Evolutionary conservation across 2,113 vertebrate genomes (phyloP).

Genomic region (Phylloscopus whistleri): DNA sequence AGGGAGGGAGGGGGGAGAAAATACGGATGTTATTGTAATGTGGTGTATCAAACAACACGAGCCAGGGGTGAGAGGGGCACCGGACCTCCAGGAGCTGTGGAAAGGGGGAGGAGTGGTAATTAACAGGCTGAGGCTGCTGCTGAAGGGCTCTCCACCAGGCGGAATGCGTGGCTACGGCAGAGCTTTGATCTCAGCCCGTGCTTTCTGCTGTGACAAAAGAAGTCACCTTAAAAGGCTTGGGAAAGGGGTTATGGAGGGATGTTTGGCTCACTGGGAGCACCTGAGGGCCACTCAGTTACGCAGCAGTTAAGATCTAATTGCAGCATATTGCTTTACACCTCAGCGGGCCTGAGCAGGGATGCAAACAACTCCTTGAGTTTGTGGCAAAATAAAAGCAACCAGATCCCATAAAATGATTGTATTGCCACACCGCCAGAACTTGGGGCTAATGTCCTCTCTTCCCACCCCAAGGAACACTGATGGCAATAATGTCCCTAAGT

Average conservation of each 20-base stretch:
- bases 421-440: not conserved
- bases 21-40: constrained; percentile 16
- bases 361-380: not conserved
- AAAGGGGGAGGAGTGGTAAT: not conserved
- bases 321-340: constrained; percentile 13
- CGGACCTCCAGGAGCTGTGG: not conserved
- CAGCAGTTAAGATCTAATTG: not conserved
- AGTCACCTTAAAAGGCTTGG: not conserved
- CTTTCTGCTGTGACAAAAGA: constrained; percentile 24
- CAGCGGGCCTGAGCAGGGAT: not conserved
- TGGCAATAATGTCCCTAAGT: not conserved
- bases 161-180: not conserved
- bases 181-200: constrained; percentile 46
- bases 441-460: not conserved
- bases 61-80: not conserved
- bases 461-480: not conserved
- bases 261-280: not conserved
- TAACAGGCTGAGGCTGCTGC: not conserved
- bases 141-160: constrained; percentile 29
- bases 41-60: not conserved
- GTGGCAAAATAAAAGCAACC: not conserved
- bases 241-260: not conserved
- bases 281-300: not conserved
- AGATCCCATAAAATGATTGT: not conserved
- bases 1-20: not conserved